Evolutionary conservation across 2,113 vertebrate genomes (phyloP).

Genomic region (Cryptoleucopteryx plumbea): DNA sequence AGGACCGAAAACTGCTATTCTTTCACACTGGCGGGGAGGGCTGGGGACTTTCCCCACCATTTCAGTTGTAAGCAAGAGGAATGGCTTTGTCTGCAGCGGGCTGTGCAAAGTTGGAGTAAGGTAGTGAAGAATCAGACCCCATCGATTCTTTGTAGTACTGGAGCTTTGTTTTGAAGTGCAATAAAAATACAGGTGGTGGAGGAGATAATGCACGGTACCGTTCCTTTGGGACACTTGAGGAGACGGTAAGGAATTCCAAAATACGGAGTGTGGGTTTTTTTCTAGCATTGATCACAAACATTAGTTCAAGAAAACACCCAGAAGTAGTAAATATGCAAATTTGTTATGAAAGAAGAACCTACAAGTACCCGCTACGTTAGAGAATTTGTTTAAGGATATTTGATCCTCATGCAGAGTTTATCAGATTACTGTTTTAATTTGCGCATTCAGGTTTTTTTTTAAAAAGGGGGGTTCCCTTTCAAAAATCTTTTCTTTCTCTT

Average conservation of each 20-base stretch:
- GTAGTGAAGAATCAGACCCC: slow-evolving; percentile 12
- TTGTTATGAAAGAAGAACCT: slow-evolving; percentile 17
- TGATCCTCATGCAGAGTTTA: slow-evolving; percentile 22
- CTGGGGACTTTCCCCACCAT: not conserved
- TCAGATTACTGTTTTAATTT: slow-evolving; percentile 38
- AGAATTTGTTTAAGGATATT: slow-evolving; percentile 43
- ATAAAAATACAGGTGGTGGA: slow-evolving; percentile 39
- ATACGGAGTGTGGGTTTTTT: not conserved
- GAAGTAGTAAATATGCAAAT: slow-evolving; percentile 63
- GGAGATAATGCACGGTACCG: slow-evolving; percentile 11
- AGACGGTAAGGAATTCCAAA: slow-evolving; percentile 8
- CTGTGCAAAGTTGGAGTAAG: not conserved
- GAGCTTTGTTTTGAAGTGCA: slow-evolving; percentile 58
- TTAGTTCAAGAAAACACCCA: slow-evolving; percentile 52
- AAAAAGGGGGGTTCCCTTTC: not conserved
- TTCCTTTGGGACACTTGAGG: slow-evolving; percentile 21
- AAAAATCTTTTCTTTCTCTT: not conserved
- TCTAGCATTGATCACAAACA: slow-evolving; percentile 10
- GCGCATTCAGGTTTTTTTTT: not conserved
- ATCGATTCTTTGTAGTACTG: not conserved
- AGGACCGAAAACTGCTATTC: not conserved
- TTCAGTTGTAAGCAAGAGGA: not conserved
- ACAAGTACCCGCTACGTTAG: not conserved
- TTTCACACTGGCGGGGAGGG: fast-evolving
- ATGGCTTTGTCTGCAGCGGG: not conserved